Conservation (phyloP, 1,140 invertebrate genomes). For the Lamellibrachia luymesi region DNA sequence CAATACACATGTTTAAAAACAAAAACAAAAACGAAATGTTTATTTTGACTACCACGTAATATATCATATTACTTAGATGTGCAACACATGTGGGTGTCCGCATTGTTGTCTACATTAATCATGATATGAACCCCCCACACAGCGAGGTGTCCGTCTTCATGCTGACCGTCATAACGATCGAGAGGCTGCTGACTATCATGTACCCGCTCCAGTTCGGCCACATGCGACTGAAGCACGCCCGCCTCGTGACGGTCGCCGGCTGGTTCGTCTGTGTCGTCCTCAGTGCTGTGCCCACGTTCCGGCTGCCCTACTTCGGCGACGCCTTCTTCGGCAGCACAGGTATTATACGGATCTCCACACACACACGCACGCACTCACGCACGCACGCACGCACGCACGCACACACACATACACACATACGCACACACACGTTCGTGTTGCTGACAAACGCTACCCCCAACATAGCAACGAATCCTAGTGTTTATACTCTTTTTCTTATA, state of each 20-base stretch:
- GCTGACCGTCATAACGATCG: slow-evolving; percentile 40
- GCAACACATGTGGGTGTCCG: too few species aligned
- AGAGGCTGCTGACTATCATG: slow-evolving; percentile 37
- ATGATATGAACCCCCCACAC: too few species aligned
- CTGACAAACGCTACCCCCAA: too few species aligned
- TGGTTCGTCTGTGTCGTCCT: slow-evolving; percentile 34
- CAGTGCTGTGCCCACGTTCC: slow-evolving; percentile 31
- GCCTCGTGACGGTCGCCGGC: not conserved
- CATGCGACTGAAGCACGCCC: slow-evolving; percentile 23
- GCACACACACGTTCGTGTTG: not conserved
- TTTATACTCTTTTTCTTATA: too few species aligned
- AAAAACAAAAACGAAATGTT: too few species aligned
- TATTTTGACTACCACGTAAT: too few species aligned
- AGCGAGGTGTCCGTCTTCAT: slow-evolving; percentile 39
- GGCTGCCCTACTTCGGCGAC: slow-evolving; percentile 23
- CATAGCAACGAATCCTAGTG: too few species aligned
- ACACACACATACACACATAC: not conserved
- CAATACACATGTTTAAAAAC: too few species aligned
- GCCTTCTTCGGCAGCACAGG: slow-evolving; percentile 33
- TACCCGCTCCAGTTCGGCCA: slow-evolving; percentile 34
- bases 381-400: too few species aligned
- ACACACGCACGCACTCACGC: not conserved
- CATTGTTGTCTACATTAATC: too few species aligned
- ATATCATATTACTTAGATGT: too few species aligned
- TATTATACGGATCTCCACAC: not conserved